Evolutionary conservation across 2,888 invertebrate genomes (phyloP).

Genomic region (Luperina testacea): DNA sequence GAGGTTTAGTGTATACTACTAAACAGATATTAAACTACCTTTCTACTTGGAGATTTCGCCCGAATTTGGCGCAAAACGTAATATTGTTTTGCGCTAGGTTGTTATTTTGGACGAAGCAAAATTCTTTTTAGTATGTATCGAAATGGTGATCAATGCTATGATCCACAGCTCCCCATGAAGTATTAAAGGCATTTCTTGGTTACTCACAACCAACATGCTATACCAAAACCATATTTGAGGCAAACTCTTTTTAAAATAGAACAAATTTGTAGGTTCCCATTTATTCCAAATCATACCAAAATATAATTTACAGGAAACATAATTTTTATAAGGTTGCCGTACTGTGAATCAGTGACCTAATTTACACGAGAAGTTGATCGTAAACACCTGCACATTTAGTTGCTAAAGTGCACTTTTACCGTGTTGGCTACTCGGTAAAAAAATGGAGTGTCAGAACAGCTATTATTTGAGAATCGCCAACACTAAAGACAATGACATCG

Average conservation of each 20-base stretch:
- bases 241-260: background rate
- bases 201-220: background rate
- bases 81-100: conserved; percentile 38
- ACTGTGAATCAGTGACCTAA: background rate
- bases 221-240: background rate
- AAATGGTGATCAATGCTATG: background rate
- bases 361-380: background rate
- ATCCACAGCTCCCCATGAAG: background rate
- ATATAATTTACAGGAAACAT: too few species aligned
- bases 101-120: background rate
- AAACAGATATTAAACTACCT: conserved; percentile 75
- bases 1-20: conserved; percentile 75
- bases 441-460: background rate
- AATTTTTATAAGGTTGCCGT: background rate
- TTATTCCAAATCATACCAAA: background rate
- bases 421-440: background rate
- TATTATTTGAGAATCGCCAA: background rate
- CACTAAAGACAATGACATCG: too few species aligned
- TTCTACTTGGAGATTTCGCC: conserved; percentile 58
- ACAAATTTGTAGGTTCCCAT: background rate
- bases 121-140: background rate
- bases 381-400: background rate
- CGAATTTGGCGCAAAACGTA: conserved; percentile 19
- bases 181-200: background rate
- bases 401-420: background rate